Percentiles rank a stretch among this genome's conserved stretches.
Conservation (phyloP, 2,113 vertebrate genomes). For the Tachuris rubrigastra region DNA sequence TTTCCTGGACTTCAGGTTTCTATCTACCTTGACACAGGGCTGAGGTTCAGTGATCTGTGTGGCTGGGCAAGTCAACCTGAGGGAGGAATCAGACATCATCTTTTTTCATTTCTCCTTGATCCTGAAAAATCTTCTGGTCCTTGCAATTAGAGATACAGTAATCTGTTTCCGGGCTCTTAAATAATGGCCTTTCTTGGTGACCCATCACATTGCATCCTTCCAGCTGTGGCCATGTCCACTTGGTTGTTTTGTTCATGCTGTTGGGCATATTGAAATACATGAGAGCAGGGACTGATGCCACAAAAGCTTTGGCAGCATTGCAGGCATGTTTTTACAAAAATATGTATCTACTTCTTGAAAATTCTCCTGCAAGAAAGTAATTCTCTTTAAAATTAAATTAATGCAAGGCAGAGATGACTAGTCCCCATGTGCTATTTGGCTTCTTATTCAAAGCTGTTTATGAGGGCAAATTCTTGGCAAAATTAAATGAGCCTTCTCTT, state of each 20-base stretch:
- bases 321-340: background rate
- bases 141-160: background rate
- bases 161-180: background rate
- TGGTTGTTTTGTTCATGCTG: background rate
- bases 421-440: background rate
- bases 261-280: background rate
- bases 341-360: slow-evolving; percentile 16
- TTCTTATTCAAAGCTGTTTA: slow-evolving; percentile 41
- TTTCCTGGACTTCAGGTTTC: background rate
- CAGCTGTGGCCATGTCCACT: background rate
- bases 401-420: slow-evolving; percentile 29
- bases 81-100: background rate
- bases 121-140: background rate
- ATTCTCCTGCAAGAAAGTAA: slow-evolving; percentile 1
- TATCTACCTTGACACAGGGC: background rate
- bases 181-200: background rate
- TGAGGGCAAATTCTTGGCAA: slow-evolving; percentile 34
- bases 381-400: slow-evolving; percentile 52
- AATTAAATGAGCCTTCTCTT: slow-evolving; percentile 19
- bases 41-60: background rate
- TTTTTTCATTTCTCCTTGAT: background rate
- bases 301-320: background rate
- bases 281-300: background rate
- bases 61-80: background rate
- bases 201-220: background rate